phyloP scores from a whole-genome alignment of 2,888 invertebrate genomes.

The Amphipyra tragopoginis region DNA sequence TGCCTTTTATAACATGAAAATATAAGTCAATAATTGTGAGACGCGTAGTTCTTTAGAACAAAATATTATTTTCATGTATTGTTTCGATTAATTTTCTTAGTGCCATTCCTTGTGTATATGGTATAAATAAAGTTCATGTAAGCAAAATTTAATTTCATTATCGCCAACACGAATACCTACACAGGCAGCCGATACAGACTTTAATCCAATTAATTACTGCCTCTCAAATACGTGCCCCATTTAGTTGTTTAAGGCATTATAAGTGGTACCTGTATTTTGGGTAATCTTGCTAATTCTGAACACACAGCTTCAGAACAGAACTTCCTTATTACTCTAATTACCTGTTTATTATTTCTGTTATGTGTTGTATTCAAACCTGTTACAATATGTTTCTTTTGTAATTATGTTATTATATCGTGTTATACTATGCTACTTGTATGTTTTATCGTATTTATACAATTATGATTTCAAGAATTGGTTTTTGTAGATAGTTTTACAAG shows the following conservation, averaged over 20 bases:
- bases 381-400: background rate
- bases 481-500: slow-evolving; percentile 33
- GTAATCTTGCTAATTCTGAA: slow-evolving; percentile 28
- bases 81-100: background rate
- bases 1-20: no score
- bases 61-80: no score
- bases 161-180: slow-evolving; percentile 42
- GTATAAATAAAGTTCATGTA: slow-evolving; percentile 42
- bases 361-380: slow-evolving; percentile 18
- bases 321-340: slow-evolving; percentile 7
- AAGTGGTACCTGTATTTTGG: slow-evolving; percentile 37
- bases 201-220: slow-evolving; percentile 60
- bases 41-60: no score
- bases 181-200: slow-evolving; percentile 36
- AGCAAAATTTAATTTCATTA: slow-evolving; percentile 58
- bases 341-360: slow-evolving; percentile 27
- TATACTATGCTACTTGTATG: slow-evolving; percentile 23
- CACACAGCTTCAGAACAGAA: slow-evolving; percentile 24
- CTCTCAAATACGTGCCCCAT: slow-evolving; percentile 45
- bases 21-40: no score
- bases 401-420: slow-evolving; percentile 18
- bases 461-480: slow-evolving; percentile 12
- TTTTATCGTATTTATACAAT: slow-evolving; percentile 9
- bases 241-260: slow-evolving; percentile 32
- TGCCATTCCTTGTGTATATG: slow-evolving; percentile 23